Evolutionary conservation across 23 tunicate genomes (phyloP).

Genomic region (Pegea sp.): DNA sequence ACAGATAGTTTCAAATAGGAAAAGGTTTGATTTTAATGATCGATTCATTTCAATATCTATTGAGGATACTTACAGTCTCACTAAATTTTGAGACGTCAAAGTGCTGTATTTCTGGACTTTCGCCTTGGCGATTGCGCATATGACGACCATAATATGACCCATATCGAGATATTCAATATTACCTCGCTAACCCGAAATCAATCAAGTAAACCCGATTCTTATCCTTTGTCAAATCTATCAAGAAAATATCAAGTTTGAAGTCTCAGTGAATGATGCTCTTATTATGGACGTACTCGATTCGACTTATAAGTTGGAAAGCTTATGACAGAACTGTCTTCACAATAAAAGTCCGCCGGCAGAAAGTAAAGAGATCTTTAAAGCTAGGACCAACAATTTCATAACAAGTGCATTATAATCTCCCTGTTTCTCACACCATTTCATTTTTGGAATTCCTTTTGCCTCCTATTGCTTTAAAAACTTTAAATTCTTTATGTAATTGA

Average conservation of each 20-base stretch:
- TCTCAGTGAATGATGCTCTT: slow-evolving; percentile 96
- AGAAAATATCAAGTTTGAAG: slow-evolving; percentile 90
- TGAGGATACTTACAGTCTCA: too few relatives aligned
- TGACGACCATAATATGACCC: too few relatives aligned
- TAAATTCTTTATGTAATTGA: slow-evolving; percentile 93
- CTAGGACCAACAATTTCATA: slow-evolving; percentile 95
- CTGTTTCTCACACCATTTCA: slow-evolving; percentile 95
- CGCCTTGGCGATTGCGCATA: slow-evolving; percentile 87
- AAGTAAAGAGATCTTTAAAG: slow-evolving; percentile 87
- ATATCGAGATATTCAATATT: slow-evolving; percentile 65
- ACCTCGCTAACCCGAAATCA: slow-evolving; percentile 94
- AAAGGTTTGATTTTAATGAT: too few relatives aligned
- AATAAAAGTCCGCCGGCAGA: slow-evolving; percentile 73
- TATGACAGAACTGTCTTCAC: slow-evolving; percentile 75
- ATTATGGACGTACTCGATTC: slow-evolving; percentile 97
- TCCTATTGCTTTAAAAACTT: slow-evolving; percentile 86
- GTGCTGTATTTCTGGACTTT: too few relatives aligned
- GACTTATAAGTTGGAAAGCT: slow-evolving; percentile 87
- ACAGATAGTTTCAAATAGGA: too few relatives aligned
- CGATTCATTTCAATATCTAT: too few relatives aligned
- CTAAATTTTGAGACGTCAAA: too few relatives aligned
- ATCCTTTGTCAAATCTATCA: slow-evolving; percentile 88
- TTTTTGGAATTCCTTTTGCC: slow-evolving; percentile 68
- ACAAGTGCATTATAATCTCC: slow-evolving; percentile 99
- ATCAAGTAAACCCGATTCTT: slow-evolving; percentile 90